Conservation (phyloP, 2,797 vertebrate species). For the Sarcophilus harrisii region DNA sequence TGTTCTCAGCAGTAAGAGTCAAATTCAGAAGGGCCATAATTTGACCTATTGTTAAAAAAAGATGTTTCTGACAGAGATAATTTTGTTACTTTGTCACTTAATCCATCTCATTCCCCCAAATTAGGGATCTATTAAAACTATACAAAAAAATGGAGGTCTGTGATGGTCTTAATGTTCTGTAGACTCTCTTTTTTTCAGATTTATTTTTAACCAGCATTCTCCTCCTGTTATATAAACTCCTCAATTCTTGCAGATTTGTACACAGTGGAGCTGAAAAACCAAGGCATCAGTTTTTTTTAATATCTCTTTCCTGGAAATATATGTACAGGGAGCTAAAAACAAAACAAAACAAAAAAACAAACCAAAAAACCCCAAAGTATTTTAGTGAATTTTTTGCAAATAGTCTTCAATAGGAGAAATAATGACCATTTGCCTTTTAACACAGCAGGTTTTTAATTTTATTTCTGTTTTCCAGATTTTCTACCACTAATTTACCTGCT, state of each 20-base stretch:
- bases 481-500: not conserved
- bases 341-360: not conserved
- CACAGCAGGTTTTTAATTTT: not conserved
- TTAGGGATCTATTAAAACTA: not conserved
- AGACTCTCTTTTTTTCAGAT: not conserved
- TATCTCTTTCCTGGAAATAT: not conserved
- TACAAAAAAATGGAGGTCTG: not conserved
- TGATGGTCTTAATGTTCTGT: not conserved
- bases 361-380: not conserved
- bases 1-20: not conserved
- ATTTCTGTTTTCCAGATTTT: conserved; percentile 1
- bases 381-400: not conserved
- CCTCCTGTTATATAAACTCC: not conserved
- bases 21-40: not conserved
- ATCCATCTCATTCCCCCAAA: not conserved
- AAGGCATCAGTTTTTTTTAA: not conserved
- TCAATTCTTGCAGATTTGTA: conserved; percentile 14
- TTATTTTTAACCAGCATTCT: not conserved
- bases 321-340: not conserved
- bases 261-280: not conserved
- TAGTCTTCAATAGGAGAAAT: not conserved
- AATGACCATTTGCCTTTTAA: not conserved
- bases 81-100: not conserved
- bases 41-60: not conserved
- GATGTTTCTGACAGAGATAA: not conserved